Percentiles rank a stretch among this genome's conserved stretches.
phyloP scores from a whole-genome alignment of 2,888 invertebrate genomes.

The Pseudolycoriella hygida region DNA sequence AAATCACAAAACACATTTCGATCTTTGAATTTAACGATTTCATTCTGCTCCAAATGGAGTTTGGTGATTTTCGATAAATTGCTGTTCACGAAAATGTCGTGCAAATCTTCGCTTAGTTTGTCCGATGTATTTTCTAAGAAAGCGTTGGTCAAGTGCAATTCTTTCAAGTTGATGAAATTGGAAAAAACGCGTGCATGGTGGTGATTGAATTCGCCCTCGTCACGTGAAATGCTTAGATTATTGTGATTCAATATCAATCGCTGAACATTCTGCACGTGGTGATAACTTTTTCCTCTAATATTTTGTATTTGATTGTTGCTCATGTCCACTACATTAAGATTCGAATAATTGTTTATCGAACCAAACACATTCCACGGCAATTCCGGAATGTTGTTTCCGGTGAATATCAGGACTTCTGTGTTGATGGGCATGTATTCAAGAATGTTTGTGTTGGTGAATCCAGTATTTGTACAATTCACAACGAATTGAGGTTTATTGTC shows the following conservation, averaged over 20 bases:
- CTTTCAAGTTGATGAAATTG: constrained; percentile 47
- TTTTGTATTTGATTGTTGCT: constrained; percentile 44
- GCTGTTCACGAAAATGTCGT: constrained; percentile 51
- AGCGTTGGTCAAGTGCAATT: constrained; percentile 53
- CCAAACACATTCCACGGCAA: constrained; percentile 58
- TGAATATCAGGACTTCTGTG: constrained; percentile 51
- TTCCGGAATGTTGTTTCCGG: constrained; percentile 44
- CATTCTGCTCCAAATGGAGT: constrained; percentile 58
- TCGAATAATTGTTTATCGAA: constrained; percentile 35
- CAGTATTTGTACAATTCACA: constrained; percentile 52
- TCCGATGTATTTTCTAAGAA: constrained; percentile 46
- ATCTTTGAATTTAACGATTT: constrained; percentile 46
- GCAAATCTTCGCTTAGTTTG: constrained; percentile 44
- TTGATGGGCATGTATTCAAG: constrained; percentile 42
- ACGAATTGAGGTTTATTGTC: constrained; percentile 35
- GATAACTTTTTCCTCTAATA: constrained; percentile 42
- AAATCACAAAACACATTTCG: constrained; percentile 50
- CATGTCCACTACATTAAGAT: constrained; percentile 50
- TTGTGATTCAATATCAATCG: constrained; percentile 54
- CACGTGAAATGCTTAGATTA: constrained; percentile 39
- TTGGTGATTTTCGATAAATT: constrained; percentile 46
- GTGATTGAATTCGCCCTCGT: constrained; percentile 34
- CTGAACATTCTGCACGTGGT: constrained; percentile 49
- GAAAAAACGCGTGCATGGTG: constrained; percentile 52
- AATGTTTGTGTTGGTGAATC: constrained; percentile 38